Base-by-base conservation (phyloP, 2,113 vertebrate species). In the Calyptomena viridis region DNA sequence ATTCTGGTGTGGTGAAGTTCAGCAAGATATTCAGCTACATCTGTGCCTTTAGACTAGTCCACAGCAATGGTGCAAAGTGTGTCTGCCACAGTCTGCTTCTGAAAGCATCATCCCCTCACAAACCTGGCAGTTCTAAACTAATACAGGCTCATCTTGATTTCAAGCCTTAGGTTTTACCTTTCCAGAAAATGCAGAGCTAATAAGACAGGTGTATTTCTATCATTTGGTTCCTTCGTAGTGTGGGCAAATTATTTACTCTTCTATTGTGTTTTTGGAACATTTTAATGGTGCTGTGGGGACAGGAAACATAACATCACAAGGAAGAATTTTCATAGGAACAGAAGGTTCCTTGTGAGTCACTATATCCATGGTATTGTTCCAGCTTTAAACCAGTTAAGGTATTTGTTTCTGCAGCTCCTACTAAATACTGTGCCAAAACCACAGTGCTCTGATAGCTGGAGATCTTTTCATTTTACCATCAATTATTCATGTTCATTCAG, bases 381-480 rank as follows among this genome's bases (percentile, higher is more conserved):
- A 87, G 21, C 52, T 56, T 66, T 78, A 87, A 81, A 59, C 30
- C 47, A 94, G 39, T n/a, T 0, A 6, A 40, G 55, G 46, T 69
- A 74, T 60, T 81, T 95, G 33, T 81, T 94, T 93, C 87, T 85
- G 58, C 71, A 91, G 71, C 90, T 95, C 75, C 75, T 73, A 25
- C 27, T 62, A 73, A 91, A 89, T 28, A 73, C 37, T 22, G 55
- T 20, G 73, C 50, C 87, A 94, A 93, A 91, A 15, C 35, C 81
- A 81, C 14, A 19, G 35, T 33, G 62, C 52, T 91, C 58, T 28
- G 27, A 91, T 24, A 91, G 77, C 20, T 60, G n/a, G n/a, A 90
- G 37, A 66, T 37, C 58, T 90, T 93, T 87, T 78, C 44, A 89
- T 90, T 89, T 87, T 56, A 87, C 9, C 40, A 87, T 85, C 74